These are phyloP conservation scores for Prietella phreatophila DNA, from an alignment of 2,113 vertebrate genomes.

Conservation along the genomic window DNA sequence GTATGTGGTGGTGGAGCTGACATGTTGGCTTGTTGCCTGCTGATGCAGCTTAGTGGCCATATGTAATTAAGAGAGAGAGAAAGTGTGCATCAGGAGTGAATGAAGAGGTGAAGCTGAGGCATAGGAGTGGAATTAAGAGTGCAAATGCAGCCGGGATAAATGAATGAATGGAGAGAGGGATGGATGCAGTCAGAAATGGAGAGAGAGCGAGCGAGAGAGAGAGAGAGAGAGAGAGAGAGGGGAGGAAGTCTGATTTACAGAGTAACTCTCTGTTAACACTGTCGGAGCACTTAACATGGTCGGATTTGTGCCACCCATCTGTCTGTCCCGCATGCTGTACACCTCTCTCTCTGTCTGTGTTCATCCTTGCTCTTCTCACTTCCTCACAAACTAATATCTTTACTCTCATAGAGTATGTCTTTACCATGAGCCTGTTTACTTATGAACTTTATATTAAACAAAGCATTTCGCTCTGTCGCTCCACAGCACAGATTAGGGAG, in stretches of 20 bases:
- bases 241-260: slow-evolving; percentile 45
- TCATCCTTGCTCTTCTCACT: slow-evolving; percentile 6
- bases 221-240: slow-evolving; percentile 2
- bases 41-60: slow-evolving; percentile 50
- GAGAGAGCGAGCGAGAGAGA: background rate
- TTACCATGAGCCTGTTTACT: slow-evolving; percentile 39
- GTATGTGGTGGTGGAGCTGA: slow-evolving; percentile 20
- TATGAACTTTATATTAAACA: slow-evolving; percentile 34
- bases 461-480: slow-evolving; percentile 13
- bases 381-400: background rate
- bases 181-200: background rate
- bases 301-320: slow-evolving; percentile 32
- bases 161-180: slow-evolving; percentile 18
- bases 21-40: slow-evolving; percentile 29
- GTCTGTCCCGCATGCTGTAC: slow-evolving; percentile 37
- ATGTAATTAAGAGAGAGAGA: slow-evolving; percentile 50
- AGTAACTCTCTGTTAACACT: slow-evolving; percentile 34
- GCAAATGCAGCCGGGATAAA: slow-evolving; percentile 2
- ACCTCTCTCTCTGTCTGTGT: slow-evolving; percentile 34
- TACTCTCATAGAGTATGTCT: background rate
- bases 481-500: slow-evolving; percentile 38
- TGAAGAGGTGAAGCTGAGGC: slow-evolving; percentile 32
- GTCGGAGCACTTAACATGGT: slow-evolving; percentile 34
- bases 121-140: slow-evolving; percentile 20
- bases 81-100: slow-evolving; percentile 22